Conservation (phyloP, 2,797 vertebrate genomes). For the Champsocephalus gunnari region DNA sequence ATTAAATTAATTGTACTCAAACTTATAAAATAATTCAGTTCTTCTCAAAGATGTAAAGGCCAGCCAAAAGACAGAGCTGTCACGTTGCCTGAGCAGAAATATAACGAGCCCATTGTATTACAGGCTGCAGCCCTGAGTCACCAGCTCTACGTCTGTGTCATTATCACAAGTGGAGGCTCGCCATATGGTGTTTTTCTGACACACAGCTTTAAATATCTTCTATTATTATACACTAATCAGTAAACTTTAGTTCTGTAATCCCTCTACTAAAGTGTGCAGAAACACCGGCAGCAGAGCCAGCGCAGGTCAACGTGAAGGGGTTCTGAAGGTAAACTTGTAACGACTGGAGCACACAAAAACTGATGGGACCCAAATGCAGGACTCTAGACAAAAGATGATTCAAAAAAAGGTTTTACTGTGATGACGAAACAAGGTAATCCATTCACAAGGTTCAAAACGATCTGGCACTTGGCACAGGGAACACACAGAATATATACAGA, state of each 20-base stretch:
- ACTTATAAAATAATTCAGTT: constrained; percentile 46
- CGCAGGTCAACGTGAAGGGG: background rate
- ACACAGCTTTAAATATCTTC: constrained; percentile 16
- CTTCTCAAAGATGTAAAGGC: constrained; percentile 42
- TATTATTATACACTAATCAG: constrained; percentile 5
- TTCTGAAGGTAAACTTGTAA: background rate
- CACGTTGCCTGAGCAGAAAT: constrained; percentile 45
- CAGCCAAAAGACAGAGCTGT: constrained; percentile 48
- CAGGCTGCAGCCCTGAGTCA: constrained; percentile 9
- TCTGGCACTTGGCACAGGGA: too few relatives aligned
- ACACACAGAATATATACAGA: too few relatives aligned
- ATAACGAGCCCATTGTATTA: constrained; percentile 54
- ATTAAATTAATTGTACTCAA: constrained; percentile 67
- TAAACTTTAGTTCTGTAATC: background rate
- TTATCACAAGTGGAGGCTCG: constrained; percentile 25
- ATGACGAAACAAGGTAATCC: too few relatives aligned
- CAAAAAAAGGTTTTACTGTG: too few relatives aligned
- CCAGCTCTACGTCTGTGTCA: constrained; percentile 4
- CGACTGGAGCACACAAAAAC: too few relatives aligned
- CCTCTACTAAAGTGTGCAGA: constrained; percentile 7
- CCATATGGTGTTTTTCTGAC: constrained; percentile 17
- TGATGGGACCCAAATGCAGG: too few relatives aligned
- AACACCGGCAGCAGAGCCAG: background rate
- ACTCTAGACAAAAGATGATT: too few relatives aligned
- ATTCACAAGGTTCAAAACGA: too few relatives aligned